Evolutionary conservation across 92 coral and sea anemone genomes (phyloP).

Genomic region (Parazoanthus atlanticus): DNA sequence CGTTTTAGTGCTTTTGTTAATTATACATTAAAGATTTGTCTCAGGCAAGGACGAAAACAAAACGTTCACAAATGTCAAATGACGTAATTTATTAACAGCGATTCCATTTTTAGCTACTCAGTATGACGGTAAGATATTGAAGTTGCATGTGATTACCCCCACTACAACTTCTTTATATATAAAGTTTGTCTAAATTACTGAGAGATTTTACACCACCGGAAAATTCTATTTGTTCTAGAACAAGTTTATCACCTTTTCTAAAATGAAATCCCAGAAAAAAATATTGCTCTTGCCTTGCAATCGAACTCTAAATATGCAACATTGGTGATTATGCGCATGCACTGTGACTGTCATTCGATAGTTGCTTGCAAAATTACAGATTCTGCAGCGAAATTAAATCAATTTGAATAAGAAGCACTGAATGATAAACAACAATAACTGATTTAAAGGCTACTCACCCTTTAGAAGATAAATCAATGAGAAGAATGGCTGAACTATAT

Average conservation of each 20-base stretch:
- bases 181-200: background rate
- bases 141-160: no score
- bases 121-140: background rate
- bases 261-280: no score
- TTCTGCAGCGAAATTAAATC: background rate
- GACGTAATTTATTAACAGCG: background rate
- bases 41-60: background rate
- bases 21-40: background rate
- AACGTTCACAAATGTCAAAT: background rate
- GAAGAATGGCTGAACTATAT: background rate
- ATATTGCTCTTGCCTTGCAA: no score
- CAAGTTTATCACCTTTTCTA: no score
- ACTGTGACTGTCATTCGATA: background rate
- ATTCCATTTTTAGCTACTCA: background rate
- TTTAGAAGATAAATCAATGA: background rate
- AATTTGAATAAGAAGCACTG: background rate
- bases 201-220: background rate
- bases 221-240: no score
- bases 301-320: no score
- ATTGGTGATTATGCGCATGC: background rate
- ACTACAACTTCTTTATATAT: no score
- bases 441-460: background rate
- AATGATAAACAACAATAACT: background rate
- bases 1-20: background rate
- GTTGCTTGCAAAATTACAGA: background rate